phyloP scores from a whole-genome alignment of 1,140 invertebrate genomes.

The Penaeus japonicus region DNA sequence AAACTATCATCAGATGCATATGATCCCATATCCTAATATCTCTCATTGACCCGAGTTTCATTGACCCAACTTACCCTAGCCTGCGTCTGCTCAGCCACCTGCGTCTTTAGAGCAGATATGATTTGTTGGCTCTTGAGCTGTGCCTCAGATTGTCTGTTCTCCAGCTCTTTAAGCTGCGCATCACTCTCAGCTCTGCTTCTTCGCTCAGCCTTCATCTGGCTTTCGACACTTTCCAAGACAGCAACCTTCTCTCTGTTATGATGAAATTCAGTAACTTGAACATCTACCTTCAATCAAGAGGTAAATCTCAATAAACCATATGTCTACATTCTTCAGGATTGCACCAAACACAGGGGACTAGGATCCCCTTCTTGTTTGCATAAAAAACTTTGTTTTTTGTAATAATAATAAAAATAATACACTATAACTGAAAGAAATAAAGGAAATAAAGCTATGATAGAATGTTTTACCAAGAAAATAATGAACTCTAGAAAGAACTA shows the following conservation, averaged over 20 bases:
- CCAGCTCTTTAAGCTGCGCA: slow-evolving; percentile 61
- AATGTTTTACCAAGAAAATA: too few relatives aligned
- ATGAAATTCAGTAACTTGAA: background rate
- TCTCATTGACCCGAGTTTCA: background rate
- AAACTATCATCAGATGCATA: background rate
- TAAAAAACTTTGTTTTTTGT: too few relatives aligned
- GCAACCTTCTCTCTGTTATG: slow-evolving; percentile 42
- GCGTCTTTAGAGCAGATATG: slow-evolving; percentile 63
- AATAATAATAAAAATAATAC: too few relatives aligned
- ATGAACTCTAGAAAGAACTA: too few relatives aligned
- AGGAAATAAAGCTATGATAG: too few relatives aligned
- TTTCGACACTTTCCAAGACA: slow-evolving; percentile 64
- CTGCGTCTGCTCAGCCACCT: slow-evolving; percentile 64
- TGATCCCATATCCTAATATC: background rate
- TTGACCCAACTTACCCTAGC: slow-evolving; percentile 61
- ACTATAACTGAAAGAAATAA: too few relatives aligned
- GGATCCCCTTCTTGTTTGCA: too few relatives aligned
- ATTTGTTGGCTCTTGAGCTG: slow-evolving; percentile 63
- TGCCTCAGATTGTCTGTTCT: slow-evolving; percentile 61
- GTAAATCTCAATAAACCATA: background rate
- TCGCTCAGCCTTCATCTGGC: slow-evolving; percentile 64
- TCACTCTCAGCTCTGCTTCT: slow-evolving; percentile 63
- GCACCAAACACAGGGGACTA: too few relatives aligned
- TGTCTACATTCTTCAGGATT: too few relatives aligned
- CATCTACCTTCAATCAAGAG: background rate